Evolutionary conservation across 2,888 invertebrate genomes (phyloP), one percentile per base, ranked within the genome.

Genomic region (Bellardia bayeri): DNA sequence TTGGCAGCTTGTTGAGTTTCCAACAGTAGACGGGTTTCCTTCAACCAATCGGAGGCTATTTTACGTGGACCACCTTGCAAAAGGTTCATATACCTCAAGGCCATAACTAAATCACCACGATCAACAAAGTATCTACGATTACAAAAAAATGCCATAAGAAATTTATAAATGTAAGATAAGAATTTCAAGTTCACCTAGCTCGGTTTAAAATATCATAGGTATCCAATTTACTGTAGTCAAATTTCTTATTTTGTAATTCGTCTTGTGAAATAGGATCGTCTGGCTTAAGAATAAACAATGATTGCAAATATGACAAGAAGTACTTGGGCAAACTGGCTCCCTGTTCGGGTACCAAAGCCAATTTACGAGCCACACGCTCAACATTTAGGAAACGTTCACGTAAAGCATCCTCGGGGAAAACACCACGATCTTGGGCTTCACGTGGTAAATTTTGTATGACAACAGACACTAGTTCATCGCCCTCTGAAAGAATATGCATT

Each of bases 1-100:
- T 97, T 96, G 11, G 98, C 97, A 13, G 98, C 98, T 93, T 98
- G 98, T 91, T 97, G 95, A 11, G 98, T 97, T 94, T 99, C 99
- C 89, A 99, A 94, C 89, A 97, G 95, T 72, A 97, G 95, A 79
- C 96, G 95, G 0, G 98, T 96, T 90, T 98, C 98, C 81, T 96
- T 95, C 92, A 98, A 95, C 99, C 99, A 99, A 89, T 97, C 96
- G 61, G 94, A 94, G 0, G 99, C 97, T 1, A 98, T 96, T 76
- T 95, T 95, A 3, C 97, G 95, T 0, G 99, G 96, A 51, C 98
- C 98, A n/a, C 99, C 99, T 91, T 96, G 95, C 85, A 99, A 94
- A 40, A 98, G 95, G 91, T 97, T 97, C 95, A 98, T 97, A 94
- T 98, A 98, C 81, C 96, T 96, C 11, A 99, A 94, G 0, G 98